Evolutionary conservation across 2,113 vertebrate species (phyloP), one percentile per base, ranked within the genome.

Genomic region (Micromys minutus): DNA sequence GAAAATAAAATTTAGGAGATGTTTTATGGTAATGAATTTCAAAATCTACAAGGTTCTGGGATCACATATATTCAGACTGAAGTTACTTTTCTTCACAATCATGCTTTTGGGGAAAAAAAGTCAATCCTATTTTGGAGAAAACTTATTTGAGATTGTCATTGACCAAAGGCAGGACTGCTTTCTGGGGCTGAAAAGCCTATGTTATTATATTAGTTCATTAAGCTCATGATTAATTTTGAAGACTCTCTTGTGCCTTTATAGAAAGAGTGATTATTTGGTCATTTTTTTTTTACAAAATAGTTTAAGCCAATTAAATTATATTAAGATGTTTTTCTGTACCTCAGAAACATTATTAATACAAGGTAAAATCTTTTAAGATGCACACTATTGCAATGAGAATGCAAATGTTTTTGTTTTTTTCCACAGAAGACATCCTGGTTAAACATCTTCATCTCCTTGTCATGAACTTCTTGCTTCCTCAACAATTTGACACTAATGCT

Each of bases 211-310:
- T 90, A 80, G 9, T 47, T 90, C 55, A 79, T 34, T 85, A 74
- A 39, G 3, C 9, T 95, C 86, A 67, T 39, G 36, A 0, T 29
- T 93, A 19, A 89, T 79, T 91, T 89, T 69, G 36, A 59, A 13
- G 39, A 24, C 45, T 52, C 79, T 90, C 52, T 59, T 67, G 85
- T 76, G 74, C 72, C 26, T 86, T 2, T 45, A 29, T 69, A n/a
- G 59, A 89, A 91, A 87, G 2, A 21, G 31, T 61, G 7, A 80
- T 29, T 87, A 79, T 55, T 76, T 2, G 34, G 26, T 91, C 8
- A 13, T 79, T 87, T 96, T 92, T n/a, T 31, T 94, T 24, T 39
- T 86, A 77, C 76, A 31, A 45, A 93, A 91, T 57, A 55, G 74
- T 77, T 17, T 29, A 76, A 77, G 4, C 12, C 63, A 13, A 39